Base-by-base conservation (phyloP, 2,888 invertebrate genomes). In the Crepidodera aurea region DNA sequence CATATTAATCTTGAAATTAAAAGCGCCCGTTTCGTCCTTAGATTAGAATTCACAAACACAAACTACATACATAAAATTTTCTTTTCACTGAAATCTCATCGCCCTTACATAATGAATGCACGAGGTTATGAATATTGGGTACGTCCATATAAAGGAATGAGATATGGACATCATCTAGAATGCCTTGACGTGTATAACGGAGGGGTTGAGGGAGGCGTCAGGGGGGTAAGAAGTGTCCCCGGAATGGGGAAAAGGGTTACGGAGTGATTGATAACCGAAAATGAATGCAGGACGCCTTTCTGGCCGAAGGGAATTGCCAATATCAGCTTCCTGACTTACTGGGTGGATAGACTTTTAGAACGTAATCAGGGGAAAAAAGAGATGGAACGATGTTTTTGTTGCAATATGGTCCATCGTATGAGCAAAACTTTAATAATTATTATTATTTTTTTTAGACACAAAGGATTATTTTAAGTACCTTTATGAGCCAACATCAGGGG, bases 121-220 rank as follows among this genome's bases (percentile, higher is more conserved):
- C 66, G 68, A 67, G 66, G 65, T 64, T 68, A 69, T 69, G 69
- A 67, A 69, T 69, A 69, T 69, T 66, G 64, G 65, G 67, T 67
- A 66, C 68, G 64, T 66, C 60, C 68, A 69, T 67, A 69, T 69
- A 69, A 67, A 69, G 67, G 67, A 64, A 68, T 66, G 69, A 69
- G 69, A 69, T 69, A 69, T 69, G 69, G 69, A 68, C 69, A 63
- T 69, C 69, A 69, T 69, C 69, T 69, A 66, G 65, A 67, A 65
- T 62, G 66, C 62, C 64, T 64, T 66, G 66, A 66, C 64, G 64
- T 68, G 61, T 62, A 61, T 63, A 51, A 66, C 50, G 42, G 51
- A 48, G 46, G 42, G 51, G 58, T 46, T 37, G n/a, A 48, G 18
- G 7, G 18, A 32, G 51, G 56, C 44, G 46, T 25, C 15, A 53